Conservation (phyloP, 2,113 vertebrate genomes). For the Euleptes europaea region DNA sequence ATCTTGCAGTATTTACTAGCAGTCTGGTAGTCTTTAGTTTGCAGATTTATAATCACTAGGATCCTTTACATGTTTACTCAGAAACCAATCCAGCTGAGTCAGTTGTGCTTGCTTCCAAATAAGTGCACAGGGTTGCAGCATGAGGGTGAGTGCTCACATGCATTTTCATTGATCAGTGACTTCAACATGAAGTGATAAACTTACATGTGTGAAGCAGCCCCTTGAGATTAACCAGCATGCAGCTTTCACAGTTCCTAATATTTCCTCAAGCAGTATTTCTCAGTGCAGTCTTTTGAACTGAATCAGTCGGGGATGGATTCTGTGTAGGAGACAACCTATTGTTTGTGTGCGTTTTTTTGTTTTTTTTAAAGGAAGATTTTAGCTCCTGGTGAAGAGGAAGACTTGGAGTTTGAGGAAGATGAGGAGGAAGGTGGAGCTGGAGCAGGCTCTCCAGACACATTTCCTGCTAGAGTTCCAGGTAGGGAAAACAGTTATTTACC, state of each 20-base stretch:
- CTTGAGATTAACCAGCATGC: no score
- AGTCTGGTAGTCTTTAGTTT: no score
- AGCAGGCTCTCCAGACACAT: constrained; percentile 84
- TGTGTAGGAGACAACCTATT: background rate
- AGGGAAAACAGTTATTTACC: constrained; percentile 6
- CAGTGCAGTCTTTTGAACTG: background rate
- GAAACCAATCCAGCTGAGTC: no score
- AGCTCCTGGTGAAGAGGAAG: constrained; percentile 96
- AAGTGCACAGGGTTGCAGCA: no score
- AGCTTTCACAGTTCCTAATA: background rate
- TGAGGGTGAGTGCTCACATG: no score
- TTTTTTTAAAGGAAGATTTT: constrained; percentile 87
- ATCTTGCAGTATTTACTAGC: no score
- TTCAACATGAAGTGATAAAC: no score
- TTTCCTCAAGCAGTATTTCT: background rate
- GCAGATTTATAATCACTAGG: no score
- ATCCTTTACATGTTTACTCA: no score
- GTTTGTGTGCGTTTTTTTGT: background rate
- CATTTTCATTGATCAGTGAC: no score
- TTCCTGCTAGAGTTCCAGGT: constrained; percentile 89
- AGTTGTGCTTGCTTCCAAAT: no score
- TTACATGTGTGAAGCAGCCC: no score
- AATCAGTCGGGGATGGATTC: background rate
- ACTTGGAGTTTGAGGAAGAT: constrained; percentile 94
- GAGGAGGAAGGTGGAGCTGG: constrained; percentile 90